These are phyloP conservation scores for Melanotaenia trifasciata DNA, from an alignment of 2,797 vertebrate genomes.

Conservation along the genomic window DNA sequence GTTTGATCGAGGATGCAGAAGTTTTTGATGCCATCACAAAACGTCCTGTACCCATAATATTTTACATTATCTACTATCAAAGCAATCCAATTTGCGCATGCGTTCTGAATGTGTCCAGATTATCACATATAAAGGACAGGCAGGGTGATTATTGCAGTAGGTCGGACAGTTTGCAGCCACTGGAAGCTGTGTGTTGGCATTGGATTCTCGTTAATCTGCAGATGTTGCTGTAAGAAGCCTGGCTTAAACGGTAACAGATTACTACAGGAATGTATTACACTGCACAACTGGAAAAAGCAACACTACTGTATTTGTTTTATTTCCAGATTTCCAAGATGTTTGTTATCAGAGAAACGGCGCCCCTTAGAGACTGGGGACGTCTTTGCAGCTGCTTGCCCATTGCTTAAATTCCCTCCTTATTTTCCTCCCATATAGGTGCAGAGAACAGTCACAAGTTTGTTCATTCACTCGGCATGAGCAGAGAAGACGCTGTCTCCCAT, in stretches of 20 bases:
- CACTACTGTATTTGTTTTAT: not conserved
- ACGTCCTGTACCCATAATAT: conserved; percentile 33
- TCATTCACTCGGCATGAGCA: conserved; percentile 52
- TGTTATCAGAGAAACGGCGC: conserved; percentile 65
- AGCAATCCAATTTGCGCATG: conserved; percentile 70
- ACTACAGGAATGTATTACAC: not conserved
- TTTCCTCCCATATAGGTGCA: conserved; percentile 47
- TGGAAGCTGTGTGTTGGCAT: conserved; percentile 4
- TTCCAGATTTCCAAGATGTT: conserved; percentile 1
- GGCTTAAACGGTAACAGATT: not conserved
- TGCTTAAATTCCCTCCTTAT: conserved; percentile 30
- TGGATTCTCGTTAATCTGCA: conserved; percentile 9
- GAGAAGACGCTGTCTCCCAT: not conserved
- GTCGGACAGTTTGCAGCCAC: conserved; percentile 31
- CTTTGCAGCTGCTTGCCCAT: conserved; percentile 26
- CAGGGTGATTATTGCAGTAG: conserved; percentile 48
- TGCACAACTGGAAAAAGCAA: not conserved
- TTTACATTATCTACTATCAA: conserved; percentile 51
- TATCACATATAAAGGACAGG: conserved; percentile 52
- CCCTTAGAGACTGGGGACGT: conserved; percentile 55
- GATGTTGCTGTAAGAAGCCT: not conserved
- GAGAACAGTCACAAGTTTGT: conserved; percentile 3
- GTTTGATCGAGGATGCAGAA: not conserved
- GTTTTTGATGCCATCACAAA: conserved; percentile 8
- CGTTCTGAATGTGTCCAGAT: conserved; percentile 57